Percentiles rank a stretch among this genome's conserved stretches.
Conservation (phyloP, 2,888 invertebrate species). For the Acronicta aceris region DNA sequence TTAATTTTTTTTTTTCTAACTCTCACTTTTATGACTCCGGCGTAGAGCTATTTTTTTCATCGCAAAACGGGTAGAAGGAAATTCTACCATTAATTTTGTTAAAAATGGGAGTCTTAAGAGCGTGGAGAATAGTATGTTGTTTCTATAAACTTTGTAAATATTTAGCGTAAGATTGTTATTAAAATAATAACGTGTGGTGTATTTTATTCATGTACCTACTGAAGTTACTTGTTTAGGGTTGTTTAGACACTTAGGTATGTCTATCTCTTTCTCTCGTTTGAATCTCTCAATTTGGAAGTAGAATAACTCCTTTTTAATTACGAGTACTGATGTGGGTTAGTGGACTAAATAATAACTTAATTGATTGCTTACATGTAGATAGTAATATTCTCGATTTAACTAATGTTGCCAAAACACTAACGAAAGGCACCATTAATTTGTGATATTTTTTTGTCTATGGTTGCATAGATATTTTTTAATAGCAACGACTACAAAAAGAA, state of each 20-base stretch:
- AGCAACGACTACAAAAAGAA: neutral
- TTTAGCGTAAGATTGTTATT: conserved; percentile 75
- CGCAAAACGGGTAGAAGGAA: neutral
- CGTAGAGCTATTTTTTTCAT: conserved; percentile 11
- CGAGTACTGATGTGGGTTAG: conserved; percentile 45
- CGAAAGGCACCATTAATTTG: no score
- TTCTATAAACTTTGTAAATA: conserved; percentile 69
- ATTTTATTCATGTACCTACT: conserved; percentile 73
- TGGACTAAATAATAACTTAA: conserved; percentile 43
- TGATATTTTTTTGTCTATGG: no score
- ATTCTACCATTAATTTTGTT: neutral
- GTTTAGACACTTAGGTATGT: conserved; percentile 64
- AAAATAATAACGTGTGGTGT: conserved; percentile 71
- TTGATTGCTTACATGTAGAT: no score
- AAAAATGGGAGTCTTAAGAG: conserved; percentile 50
- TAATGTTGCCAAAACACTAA: no score
- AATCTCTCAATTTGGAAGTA: conserved; percentile 71
- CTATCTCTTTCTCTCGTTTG: conserved; percentile 73
- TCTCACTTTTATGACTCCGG: conserved; percentile 52
- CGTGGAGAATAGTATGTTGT: conserved; percentile 57
- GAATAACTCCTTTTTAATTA: conserved; percentile 56
- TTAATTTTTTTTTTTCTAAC: conserved; percentile 33
- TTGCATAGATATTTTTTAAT: neutral
- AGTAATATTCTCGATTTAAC: no score
- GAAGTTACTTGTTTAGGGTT: conserved; percentile 62